phyloP scores from a whole-genome alignment of 1,140 invertebrate species.

The Ceratitis capitata region DNA sequence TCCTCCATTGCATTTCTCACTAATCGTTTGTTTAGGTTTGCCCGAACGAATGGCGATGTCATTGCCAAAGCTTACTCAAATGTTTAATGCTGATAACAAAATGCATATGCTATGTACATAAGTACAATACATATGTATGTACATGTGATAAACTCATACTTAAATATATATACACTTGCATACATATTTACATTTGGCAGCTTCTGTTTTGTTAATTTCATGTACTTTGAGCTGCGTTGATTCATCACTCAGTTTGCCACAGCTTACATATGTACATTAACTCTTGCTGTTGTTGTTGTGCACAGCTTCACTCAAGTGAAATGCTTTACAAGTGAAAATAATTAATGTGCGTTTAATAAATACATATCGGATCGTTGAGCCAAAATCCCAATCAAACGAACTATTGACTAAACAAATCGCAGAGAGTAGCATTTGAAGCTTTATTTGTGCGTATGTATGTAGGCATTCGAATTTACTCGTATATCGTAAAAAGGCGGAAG shows the following conservation, averaged over 20 bases:
- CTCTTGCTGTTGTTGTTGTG: too few species aligned
- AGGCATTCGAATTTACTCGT: too few species aligned
- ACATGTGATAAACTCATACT: background rate
- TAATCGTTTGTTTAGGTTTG: background rate
- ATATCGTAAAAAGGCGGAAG: background rate
- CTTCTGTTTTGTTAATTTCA: conserved; percentile 3
- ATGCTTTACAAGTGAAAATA: background rate
- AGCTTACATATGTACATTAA: background rate
- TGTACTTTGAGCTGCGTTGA: background rate
- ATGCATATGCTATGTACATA: background rate
- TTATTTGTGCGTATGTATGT: background rate
- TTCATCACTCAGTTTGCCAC: background rate
- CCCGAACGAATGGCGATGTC: background rate
- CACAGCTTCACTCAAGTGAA: conserved; percentile 4
- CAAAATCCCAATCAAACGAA: background rate
- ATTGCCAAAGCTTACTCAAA: conserved; percentile 2
- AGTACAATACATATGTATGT: background rate
- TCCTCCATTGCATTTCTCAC: background rate
- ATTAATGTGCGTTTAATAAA: background rate
- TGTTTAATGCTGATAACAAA: background rate
- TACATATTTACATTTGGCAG: background rate
- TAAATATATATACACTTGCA: background rate
- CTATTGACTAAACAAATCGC: background rate
- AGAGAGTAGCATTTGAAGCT: background rate
- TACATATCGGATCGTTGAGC: conserved; percentile 18